Percentiles rank a stretch among this genome's conserved stretches.
phyloP scores from a whole-genome alignment of 2,888 invertebrate genomes.

The Phytoseiulus persimilis region DNA sequence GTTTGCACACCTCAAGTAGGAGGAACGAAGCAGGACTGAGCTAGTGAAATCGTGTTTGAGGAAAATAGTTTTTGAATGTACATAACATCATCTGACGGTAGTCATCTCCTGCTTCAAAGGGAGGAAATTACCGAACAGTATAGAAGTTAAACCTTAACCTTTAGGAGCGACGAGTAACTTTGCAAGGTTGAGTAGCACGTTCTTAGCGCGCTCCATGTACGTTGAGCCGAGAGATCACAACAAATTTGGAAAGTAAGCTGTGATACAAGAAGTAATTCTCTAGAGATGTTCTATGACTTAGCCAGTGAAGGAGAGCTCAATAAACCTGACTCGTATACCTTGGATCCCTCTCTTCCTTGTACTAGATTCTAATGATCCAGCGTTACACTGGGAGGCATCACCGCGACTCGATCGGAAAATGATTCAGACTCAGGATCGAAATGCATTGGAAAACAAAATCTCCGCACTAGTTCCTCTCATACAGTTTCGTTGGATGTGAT shows the following conservation, averaged over 20 bases:
- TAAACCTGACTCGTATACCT: not conserved
- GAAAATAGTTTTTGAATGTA: not conserved
- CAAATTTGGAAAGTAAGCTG: not conserved
- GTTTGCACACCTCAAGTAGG: conserved; percentile 25
- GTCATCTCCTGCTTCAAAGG: not conserved
- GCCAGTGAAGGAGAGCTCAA: not conserved
- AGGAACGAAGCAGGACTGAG: conserved; percentile 20
- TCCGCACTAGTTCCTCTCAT: too few relatives aligned
- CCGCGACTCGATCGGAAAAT: too few relatives aligned
- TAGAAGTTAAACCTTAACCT: not conserved
- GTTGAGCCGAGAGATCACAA: not conserved
- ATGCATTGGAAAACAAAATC: too few relatives aligned
- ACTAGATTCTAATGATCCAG: too few relatives aligned
- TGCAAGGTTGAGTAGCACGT: not conserved
- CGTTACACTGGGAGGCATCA: too few relatives aligned
- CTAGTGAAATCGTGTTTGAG: not conserved
- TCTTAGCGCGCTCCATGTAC: not conserved
- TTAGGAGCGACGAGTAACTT: not conserved
- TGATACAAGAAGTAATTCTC: not conserved
- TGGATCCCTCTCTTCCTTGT: not conserved
- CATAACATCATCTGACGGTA: not conserved
- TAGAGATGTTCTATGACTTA: not conserved
- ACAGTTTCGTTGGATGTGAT: too few relatives aligned
- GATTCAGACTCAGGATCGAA: too few relatives aligned
- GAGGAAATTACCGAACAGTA: not conserved